A percentile compares a stretch with the other conserved stretches of the same genome.
These are phyloP conservation scores for Druon quercuslanigerum DNA, from an alignment of 1,140 invertebrate species.

Conservation along the genomic window DNA sequence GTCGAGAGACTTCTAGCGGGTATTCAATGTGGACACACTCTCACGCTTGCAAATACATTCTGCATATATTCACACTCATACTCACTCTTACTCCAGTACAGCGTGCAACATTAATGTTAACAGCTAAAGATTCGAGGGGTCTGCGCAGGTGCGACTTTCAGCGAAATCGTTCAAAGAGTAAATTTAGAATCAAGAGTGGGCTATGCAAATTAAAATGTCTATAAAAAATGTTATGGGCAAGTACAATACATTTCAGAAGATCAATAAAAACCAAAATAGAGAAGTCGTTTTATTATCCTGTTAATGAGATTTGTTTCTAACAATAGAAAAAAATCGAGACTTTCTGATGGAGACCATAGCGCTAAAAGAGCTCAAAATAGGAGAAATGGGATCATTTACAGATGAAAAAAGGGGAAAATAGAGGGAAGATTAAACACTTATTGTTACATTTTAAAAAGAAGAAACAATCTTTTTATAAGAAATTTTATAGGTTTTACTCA, in stretches of 20 bases:
- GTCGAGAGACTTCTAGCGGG: slow-evolving; percentile 23
- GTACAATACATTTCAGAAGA: neutral
- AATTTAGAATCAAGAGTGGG: slow-evolving; percentile 21
- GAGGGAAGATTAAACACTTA: too few relatives aligned
- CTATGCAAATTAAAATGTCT: slow-evolving; percentile 1
- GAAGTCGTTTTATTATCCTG: too few relatives aligned
- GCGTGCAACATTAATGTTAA: slow-evolving; percentile 24
- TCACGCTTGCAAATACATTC: too few relatives aligned
- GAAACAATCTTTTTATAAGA: too few relatives aligned
- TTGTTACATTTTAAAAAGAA: too few relatives aligned
- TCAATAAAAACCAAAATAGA: neutral
- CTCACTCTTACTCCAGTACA: slow-evolving; percentile 19
- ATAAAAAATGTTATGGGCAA: neutral
- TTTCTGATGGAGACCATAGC: too few relatives aligned
- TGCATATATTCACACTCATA: neutral
- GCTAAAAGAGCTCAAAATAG: too few relatives aligned
- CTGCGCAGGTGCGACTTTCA: slow-evolving; percentile 30
- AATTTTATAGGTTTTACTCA: too few relatives aligned
- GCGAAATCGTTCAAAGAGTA: slow-evolving; percentile 21
- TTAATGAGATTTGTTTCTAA: too few relatives aligned
- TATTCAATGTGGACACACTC: neutral
- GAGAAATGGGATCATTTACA: too few relatives aligned
- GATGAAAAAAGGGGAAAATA: too few relatives aligned
- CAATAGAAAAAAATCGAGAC: too few relatives aligned
- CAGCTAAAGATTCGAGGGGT: slow-evolving; percentile 5